phyloP scores from a whole-genome alignment of 1,140 invertebrate species.

The Laupala kohalensis region DNA sequence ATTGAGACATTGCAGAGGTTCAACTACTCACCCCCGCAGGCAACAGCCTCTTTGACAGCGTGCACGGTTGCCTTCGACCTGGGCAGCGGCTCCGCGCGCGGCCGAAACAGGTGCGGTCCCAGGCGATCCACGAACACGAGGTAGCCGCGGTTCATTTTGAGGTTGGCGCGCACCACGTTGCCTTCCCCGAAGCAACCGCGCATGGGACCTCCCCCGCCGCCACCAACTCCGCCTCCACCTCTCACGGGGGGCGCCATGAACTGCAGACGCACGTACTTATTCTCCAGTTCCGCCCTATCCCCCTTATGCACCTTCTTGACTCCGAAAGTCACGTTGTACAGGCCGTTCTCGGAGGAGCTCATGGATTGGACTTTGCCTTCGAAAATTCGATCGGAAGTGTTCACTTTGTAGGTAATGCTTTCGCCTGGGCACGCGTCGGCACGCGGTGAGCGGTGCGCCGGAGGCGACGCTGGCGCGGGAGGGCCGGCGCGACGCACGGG shows the following conservation, averaged over 20 bases:
- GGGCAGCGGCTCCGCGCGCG: background rate
- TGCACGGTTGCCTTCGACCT: background rate
- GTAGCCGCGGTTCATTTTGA: background rate
- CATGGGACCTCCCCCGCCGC: background rate
- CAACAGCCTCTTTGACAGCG: background rate
- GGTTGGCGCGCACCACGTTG: background rate
- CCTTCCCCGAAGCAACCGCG: background rate
- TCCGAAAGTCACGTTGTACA: background rate
- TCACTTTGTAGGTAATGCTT: background rate
- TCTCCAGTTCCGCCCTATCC: background rate
- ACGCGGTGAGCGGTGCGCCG: too few species aligned
- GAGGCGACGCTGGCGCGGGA: too few species aligned
- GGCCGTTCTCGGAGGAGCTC: background rate
- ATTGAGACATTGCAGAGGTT: too few species aligned
- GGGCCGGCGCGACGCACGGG: too few species aligned
- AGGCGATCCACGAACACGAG: background rate
- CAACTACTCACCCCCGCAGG: background rate
- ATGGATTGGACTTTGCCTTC: background rate
- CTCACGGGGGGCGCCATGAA: background rate
- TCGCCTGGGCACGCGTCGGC: background rate
- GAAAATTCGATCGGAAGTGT: background rate
- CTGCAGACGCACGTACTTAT: background rate
- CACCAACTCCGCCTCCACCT: too few species aligned
- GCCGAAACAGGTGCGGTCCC: background rate
- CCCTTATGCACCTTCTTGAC: background rate